Evolutionary conservation across 2,113 vertebrate species (phyloP).

Genomic region (Odobenus rosmarus): DNA sequence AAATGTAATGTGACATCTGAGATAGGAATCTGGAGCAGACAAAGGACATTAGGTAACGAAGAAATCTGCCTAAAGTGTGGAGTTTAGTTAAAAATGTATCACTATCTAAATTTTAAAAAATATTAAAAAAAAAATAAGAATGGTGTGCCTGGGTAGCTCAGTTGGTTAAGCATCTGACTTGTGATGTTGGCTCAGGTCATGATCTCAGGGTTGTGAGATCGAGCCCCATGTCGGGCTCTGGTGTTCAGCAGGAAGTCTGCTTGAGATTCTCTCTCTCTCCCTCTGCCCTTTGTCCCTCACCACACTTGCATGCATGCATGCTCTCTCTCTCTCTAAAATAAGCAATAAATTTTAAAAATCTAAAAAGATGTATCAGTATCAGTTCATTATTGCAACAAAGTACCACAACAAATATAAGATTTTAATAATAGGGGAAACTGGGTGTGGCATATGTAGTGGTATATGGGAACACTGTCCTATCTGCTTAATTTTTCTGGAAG

Average conservation of each 20-base stretch:
- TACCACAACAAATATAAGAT: not conserved
- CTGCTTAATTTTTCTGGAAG: not conserved
- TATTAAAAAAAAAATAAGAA: not conserved
- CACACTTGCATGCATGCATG: not conserved
- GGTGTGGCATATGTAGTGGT: not conserved
- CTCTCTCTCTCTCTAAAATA: not conserved
- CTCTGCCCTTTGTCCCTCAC: not conserved
- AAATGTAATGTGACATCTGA: not conserved
- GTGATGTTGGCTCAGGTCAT: not conserved
- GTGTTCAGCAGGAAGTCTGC: not conserved
- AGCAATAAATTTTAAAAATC: not conserved
- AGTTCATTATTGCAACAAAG: not conserved
- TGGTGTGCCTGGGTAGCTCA: not conserved
- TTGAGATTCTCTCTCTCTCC: not conserved
- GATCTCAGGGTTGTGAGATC: not conserved
- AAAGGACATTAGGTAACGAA: not conserved
- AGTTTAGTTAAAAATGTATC: not conserved
- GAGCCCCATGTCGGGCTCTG: not conserved
- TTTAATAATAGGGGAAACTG: not conserved
- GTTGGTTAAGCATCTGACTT: not conserved
- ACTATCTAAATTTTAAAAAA: not conserved
- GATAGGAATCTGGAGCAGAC: not conserved
- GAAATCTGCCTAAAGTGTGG: not conserved
- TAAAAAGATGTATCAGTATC: not conserved
- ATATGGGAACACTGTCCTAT: not conserved